A percentile compares a stretch with the other conserved stretches of the same genome.
These are phyloP conservation scores for Parazoanthus atlanticus DNA, from an alignment of 92 coral and sea anemone species.

Conservation along the genomic window DNA sequence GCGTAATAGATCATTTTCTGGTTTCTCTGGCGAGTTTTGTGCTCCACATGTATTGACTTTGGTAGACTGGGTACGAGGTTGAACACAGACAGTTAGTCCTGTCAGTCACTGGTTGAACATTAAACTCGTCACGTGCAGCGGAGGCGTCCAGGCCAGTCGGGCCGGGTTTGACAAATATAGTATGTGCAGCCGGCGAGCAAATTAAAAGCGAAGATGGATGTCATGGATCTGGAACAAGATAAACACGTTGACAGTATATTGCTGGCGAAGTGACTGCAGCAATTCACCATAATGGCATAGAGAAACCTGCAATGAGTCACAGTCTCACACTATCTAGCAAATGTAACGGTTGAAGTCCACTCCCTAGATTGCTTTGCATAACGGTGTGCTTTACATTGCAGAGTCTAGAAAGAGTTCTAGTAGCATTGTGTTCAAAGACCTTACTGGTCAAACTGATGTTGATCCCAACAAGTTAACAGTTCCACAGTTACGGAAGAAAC, in stretches of 20 bases:
- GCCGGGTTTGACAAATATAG: not conserved
- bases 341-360: too few species aligned
- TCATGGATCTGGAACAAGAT: too few species aligned
- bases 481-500: too few species aligned
- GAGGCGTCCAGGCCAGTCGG: not conserved
- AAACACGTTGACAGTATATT: slow-evolving; percentile 29
- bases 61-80: not conserved
- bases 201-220: too few species aligned
- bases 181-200: too few species aligned
- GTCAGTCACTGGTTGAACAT: not conserved
- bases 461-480: too few species aligned
- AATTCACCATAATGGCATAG: slow-evolving; percentile 49
- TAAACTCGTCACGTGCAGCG: slow-evolving; percentile 11
- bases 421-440: too few species aligned
- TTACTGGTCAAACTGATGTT: too few species aligned
- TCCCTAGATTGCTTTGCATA: too few species aligned
- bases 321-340: too few species aligned
- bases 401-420: too few species aligned
- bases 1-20: slow-evolving; percentile 8
- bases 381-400: too few species aligned
- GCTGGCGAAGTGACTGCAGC: slow-evolving; percentile 33
- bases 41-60: not conserved
- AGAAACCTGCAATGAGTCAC: not conserved
- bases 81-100: not conserved
- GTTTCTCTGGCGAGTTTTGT: slow-evolving; percentile 21